Evolutionary conservation across 1,140 invertebrate genomes (phyloP), one percentile per base, ranked within the genome.

Genomic region (Homalodisca vitripennis): DNA sequence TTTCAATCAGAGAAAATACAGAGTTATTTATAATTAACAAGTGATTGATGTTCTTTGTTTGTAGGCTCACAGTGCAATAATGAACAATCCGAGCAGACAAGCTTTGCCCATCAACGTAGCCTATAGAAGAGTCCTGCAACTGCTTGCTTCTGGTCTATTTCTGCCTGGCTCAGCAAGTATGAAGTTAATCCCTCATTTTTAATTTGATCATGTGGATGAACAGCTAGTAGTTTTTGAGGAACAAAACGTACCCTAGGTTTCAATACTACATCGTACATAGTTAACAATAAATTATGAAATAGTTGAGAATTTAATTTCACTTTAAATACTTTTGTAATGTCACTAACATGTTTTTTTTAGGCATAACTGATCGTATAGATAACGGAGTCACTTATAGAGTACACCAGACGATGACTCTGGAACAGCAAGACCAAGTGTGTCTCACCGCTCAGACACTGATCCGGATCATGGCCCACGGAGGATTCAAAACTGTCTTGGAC

Each of bases 371-470:
- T 82, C 96, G 95, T 3, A 98, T 95, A 79, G 94, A 98, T 79
- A 89, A 89, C 47, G 92, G 92, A 0, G 91, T 90, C 72, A 89
- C 93, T 31, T 60, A 60, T 26, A 85, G 95, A 17, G 92, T 97
- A 2, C 96, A 98, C 78, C 95, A 93, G 24, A 88, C 89, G 1
- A 90, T 99, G 84, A 89, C 92, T 0, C 82, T 98, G n/a, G 94
- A 97, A 76, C 94, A 98, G 79, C 94, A 98, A 82, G 97, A 99
- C 82, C 82, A 89, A 57, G 92, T 97, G 57, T 97, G 96, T 77
- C 86, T 94, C 74, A 97, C 96, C 26, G 93, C 95, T 1, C 91
- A 93, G 81, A 95, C 92, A 0, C 80, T 99, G 3, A 80, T 98
- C 0, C 84, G 97, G 30, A 92, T 98, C 10, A 83, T 98, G 22